Conservation (phyloP, 1,140 invertebrate genomes). For the Penaeus japonicus region DNA sequence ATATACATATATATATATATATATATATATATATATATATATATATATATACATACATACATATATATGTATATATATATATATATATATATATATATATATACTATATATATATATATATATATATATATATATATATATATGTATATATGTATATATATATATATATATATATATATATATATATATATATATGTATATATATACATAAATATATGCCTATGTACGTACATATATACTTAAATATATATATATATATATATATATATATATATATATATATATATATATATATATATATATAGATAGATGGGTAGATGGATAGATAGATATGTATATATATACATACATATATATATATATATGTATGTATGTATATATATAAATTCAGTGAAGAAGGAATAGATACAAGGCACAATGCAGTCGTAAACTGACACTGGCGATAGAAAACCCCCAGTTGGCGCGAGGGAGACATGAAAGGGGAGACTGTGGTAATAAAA, state of each 20-base stretch:
- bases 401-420: too few species aligned
- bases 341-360: background rate
- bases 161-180: background rate
- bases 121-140: background rate
- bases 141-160: background rate
- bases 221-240: background rate
- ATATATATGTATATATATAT: too few species aligned
- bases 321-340: background rate
- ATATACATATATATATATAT: too few species aligned
- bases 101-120: background rate
- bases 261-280: conserved; percentile 13
- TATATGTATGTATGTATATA: background rate
- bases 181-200: background rate
- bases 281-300: conserved; percentile 13
- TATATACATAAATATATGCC: background rate
- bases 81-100: too few species aligned
- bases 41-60: too few species aligned
- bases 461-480: too few species aligned
- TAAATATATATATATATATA: conserved; percentile 8
- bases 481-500: too few species aligned
- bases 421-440: too few species aligned
- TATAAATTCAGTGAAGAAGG: background rate
- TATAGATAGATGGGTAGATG: background rate
- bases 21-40: too few species aligned
- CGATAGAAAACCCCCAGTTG: too few species aligned